Conservation (phyloP, 2,797 vertebrate species). For the Pantherophis alleghaniensis region DNA sequence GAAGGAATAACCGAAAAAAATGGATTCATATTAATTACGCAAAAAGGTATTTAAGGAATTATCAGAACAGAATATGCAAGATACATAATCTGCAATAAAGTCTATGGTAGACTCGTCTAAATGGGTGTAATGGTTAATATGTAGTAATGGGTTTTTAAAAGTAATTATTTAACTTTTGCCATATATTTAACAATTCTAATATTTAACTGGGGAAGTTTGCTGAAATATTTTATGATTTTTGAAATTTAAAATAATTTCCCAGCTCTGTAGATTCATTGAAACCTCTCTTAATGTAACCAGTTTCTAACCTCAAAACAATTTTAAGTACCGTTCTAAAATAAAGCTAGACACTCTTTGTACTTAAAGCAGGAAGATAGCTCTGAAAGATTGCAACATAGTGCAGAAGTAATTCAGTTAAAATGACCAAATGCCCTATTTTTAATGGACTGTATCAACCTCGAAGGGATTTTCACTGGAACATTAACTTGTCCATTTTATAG, state of each 20-base stretch:
- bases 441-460: slow-evolving; percentile 57
- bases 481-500: slow-evolving; percentile 63
- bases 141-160: background rate
- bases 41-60: background rate
- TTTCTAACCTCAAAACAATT: slow-evolving; percentile 21
- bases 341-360: background rate
- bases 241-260: slow-evolving; percentile 15
- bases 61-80: background rate
- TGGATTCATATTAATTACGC: background rate
- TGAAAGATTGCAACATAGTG: slow-evolving; percentile 44
- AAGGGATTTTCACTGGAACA: slow-evolving; percentile 49
- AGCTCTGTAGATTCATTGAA: background rate
- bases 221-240: background rate
- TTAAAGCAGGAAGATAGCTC: slow-evolving; percentile 30
- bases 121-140: background rate
- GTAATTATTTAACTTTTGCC: background rate
- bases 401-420: slow-evolving; percentile 51
- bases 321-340: slow-evolving; percentile 24
- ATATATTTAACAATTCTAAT: background rate
- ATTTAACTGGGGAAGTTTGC: background rate
- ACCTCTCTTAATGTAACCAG: background rate
- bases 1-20: background rate
- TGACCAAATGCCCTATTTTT: slow-evolving; percentile 59
- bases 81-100: too few relatives aligned
- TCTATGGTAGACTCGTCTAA: background rate